Percentiles rank a stretch among this genome's conserved stretches.
These are phyloP conservation scores for Neopipo cinnamomea DNA, from an alignment of 2,113 vertebrate genomes.

Conservation along the genomic window DNA sequence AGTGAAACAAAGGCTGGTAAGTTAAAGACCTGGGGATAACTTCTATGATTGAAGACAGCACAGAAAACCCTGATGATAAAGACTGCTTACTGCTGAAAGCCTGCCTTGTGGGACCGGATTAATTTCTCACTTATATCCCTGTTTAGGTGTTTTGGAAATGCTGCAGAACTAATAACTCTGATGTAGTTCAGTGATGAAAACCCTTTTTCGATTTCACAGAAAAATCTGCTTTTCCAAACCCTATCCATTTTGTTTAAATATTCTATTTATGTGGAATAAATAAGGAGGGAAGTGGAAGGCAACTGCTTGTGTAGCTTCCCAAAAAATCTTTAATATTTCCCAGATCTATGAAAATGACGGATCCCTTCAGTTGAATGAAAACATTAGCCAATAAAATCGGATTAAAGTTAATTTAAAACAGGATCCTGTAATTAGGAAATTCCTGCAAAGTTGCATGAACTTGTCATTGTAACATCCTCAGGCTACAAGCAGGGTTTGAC, in stretches of 20 bases:
- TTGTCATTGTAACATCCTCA: slow-evolving; percentile 47
- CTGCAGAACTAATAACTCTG: background rate
- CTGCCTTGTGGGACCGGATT: background rate
- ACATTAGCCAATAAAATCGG: slow-evolving; percentile 2
- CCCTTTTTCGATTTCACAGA: background rate
- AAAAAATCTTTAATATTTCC: background rate
- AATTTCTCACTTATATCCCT: background rate
- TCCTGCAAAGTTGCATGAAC: slow-evolving; percentile 49
- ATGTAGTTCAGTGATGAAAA: background rate
- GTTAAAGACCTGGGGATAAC: background rate
- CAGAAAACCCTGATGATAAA: background rate
- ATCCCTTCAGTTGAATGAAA: slow-evolving; percentile 42
- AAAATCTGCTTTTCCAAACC: background rate
- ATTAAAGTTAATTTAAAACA: slow-evolving; percentile 64
- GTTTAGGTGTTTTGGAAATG: background rate
- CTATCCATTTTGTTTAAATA: background rate
- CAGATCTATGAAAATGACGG: slow-evolving; percentile 5
- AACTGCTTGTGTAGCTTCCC: background rate
- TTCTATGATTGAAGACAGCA: background rate
- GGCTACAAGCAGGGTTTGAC: slow-evolving; percentile 7
- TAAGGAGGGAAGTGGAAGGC: background rate
- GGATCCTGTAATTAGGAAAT: slow-evolving; percentile 60
- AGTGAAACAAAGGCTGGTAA: background rate
- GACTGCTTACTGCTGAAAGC: background rate
- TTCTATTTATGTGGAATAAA: background rate